Conservation (phyloP, 2,888 invertebrate species). For the Volucella bombylans region DNA sequence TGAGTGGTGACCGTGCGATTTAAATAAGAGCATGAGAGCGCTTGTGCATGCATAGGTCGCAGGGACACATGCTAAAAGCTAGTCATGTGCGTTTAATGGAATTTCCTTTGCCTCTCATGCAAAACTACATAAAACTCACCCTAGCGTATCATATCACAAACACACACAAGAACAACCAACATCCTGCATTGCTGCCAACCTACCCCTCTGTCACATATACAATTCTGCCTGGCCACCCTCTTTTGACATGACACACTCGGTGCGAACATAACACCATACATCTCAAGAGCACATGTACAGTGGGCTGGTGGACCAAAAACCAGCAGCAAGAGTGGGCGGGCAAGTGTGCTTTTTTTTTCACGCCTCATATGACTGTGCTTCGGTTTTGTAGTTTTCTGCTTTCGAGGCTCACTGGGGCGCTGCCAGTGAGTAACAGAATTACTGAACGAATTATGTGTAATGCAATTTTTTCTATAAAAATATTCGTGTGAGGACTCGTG, state of each 20-base stretch:
- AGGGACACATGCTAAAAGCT: conserved; percentile 69
- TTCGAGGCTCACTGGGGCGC: conserved; percentile 18
- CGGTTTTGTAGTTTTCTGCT: conserved; percentile 42
- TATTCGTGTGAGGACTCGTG: too few relatives aligned
- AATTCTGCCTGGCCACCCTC: background rate
- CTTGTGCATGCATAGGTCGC: background rate
- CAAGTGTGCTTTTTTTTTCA: conserved; percentile 10
- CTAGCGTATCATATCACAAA: conserved; percentile 64
- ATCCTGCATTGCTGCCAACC: conserved; percentile 1
- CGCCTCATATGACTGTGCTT: conserved; percentile 27
- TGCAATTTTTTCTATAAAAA: conserved; percentile 38
- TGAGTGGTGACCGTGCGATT: background rate
- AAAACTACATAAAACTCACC: conserved; percentile 70
- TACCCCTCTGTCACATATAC: too few relatives aligned
- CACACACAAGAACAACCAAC: conserved; percentile 13
- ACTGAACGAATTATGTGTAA: conserved; percentile 71
- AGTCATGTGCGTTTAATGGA: conserved; percentile 71
- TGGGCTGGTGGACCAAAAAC: background rate
- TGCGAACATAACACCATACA: conserved; percentile 59
- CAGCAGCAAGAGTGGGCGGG: too few relatives aligned
- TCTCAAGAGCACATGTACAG: conserved; percentile 36
- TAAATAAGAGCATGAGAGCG: background rate
- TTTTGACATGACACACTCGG: conserved; percentile 61
- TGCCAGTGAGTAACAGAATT: conserved; percentile 61
- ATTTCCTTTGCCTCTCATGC: conserved; percentile 64